Evolutionary conservation across 2,888 invertebrate genomes (phyloP).

Genomic region (Mesorhabditis belari): DNA sequence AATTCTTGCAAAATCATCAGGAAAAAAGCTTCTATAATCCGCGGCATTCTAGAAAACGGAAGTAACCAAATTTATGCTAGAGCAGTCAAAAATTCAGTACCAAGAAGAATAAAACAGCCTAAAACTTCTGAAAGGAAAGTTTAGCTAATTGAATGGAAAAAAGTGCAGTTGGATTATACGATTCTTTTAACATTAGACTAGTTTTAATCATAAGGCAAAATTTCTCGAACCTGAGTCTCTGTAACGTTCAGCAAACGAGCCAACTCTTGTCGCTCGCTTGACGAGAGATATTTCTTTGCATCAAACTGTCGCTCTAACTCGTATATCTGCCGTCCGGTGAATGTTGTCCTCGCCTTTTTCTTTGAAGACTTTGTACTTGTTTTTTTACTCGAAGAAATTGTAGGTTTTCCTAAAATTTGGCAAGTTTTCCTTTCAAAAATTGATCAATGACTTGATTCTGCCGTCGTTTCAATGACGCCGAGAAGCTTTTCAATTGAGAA

Average conservation of each 20-base stretch:
- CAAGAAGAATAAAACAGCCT: too few relatives aligned
- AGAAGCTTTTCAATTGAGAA: neutral
- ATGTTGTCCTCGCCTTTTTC: slow-evolving; percentile 81
- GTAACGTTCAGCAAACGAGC: slow-evolving; percentile 86
- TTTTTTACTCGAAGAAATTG: too few relatives aligned
- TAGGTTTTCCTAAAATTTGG: neutral
- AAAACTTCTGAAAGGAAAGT: too few relatives aligned
- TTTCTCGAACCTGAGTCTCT: slow-evolving; percentile 93
- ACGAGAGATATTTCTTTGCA: slow-evolving; percentile 87
- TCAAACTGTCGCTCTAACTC: slow-evolving; percentile 93
- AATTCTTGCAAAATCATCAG: too few relatives aligned
- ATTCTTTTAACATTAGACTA: neutral
- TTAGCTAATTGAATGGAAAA: too few relatives aligned
- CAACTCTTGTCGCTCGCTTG: slow-evolving; percentile 87
- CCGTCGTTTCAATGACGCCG: neutral
- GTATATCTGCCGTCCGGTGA: slow-evolving; percentile 69
- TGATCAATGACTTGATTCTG: neutral
- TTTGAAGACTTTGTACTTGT: slow-evolving; percentile 53
- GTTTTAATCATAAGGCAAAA: neutral
- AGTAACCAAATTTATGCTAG: too few relatives aligned
- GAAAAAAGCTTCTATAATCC: too few relatives aligned
- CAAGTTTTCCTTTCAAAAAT: neutral
- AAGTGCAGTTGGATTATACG: too few relatives aligned
- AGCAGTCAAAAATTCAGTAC: too few relatives aligned
- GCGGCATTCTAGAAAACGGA: too few relatives aligned